A percentile compares a stretch with the other conserved stretches of the same genome.
These are phyloP conservation scores for Pantala flavescens DNA, from an alignment of 1,140 invertebrate genomes.

Conservation along the genomic window DNA sequence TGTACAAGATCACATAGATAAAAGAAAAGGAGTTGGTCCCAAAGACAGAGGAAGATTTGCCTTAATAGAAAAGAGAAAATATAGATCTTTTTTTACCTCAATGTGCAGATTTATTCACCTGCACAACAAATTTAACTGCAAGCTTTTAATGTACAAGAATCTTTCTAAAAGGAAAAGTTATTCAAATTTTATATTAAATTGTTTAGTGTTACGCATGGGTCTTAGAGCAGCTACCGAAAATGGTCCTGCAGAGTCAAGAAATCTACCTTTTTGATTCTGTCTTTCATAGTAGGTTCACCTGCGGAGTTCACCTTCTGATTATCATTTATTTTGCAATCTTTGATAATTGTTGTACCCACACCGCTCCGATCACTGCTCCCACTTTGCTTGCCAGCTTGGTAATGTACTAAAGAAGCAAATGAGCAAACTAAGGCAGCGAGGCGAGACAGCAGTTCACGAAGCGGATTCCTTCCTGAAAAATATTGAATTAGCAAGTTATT, in stretches of 20 bases:
- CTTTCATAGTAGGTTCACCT: background rate
- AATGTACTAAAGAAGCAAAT: background rate
- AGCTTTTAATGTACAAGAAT: background rate
- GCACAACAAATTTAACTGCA: background rate
- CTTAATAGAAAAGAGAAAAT: background rate
- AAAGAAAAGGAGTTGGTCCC: background rate
- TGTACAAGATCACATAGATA: background rate
- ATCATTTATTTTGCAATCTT: background rate
- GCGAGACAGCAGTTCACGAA: background rate
- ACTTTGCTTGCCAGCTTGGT: background rate
- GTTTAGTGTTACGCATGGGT: background rate
- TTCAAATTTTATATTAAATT: background rate
- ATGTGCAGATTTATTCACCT: background rate
- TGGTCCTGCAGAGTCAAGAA: background rate
- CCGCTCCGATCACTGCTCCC: background rate
- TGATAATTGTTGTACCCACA: background rate
- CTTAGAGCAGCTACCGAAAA: background rate
- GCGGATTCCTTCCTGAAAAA: background rate
- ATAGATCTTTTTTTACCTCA: background rate
- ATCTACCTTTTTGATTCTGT: background rate
- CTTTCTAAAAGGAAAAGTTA: background rate
- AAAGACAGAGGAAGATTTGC: constrained; percentile 7
- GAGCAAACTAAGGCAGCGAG: background rate
- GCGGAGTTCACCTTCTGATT: background rate
- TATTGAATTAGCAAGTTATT: too few species aligned